These are phyloP conservation scores for Macropis europaea DNA, from an alignment of 2,888 invertebrate species.

Conservation along the genomic window DNA sequence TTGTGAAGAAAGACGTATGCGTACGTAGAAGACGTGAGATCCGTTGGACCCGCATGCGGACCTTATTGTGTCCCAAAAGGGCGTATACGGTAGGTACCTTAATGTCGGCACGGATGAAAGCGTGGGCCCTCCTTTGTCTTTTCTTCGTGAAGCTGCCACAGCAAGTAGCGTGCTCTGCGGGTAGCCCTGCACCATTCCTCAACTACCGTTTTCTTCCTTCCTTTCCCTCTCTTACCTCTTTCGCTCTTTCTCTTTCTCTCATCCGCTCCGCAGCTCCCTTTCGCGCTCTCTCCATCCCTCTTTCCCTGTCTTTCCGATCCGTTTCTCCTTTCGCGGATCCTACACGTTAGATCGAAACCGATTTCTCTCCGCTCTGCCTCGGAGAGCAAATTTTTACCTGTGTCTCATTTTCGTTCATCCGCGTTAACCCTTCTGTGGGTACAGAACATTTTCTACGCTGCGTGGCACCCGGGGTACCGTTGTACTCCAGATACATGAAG, in stretches of 20 bases:
- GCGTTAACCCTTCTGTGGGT: too few species aligned
- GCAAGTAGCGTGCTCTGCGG: conserved; percentile 77
- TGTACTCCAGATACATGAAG: too few species aligned
- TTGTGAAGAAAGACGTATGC: conserved; percentile 65
- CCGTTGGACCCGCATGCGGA: conserved; percentile 79
- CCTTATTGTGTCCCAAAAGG: conserved; percentile 76
- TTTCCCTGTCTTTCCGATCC: conserved; percentile 30
- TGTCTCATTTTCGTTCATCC: too few species aligned
- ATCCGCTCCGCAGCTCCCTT: too few species aligned
- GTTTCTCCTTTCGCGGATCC: conserved; percentile 53
- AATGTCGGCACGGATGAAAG: conserved; percentile 79
- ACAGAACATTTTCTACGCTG: too few species aligned
- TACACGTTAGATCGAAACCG: conserved; percentile 22
- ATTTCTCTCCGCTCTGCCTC: conserved; percentile 6
- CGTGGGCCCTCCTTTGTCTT: conserved; percentile 66
- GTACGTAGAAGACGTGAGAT: conserved; percentile 75
- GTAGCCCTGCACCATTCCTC: conserved; percentile 71
- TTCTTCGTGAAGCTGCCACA: conserved; percentile 69
- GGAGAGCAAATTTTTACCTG: too few species aligned
- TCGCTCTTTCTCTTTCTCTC: conserved; percentile 8
- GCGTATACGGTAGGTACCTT: conserved; percentile 74
- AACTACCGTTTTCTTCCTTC: conserved; percentile 65
- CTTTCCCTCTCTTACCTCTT: conserved; percentile 21
- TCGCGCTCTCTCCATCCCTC: neutral
- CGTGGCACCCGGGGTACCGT: too few species aligned